Conservation (phyloP, 2,113 vertebrate genomes). For the Thalassarche chlororhynchos region DNA sequence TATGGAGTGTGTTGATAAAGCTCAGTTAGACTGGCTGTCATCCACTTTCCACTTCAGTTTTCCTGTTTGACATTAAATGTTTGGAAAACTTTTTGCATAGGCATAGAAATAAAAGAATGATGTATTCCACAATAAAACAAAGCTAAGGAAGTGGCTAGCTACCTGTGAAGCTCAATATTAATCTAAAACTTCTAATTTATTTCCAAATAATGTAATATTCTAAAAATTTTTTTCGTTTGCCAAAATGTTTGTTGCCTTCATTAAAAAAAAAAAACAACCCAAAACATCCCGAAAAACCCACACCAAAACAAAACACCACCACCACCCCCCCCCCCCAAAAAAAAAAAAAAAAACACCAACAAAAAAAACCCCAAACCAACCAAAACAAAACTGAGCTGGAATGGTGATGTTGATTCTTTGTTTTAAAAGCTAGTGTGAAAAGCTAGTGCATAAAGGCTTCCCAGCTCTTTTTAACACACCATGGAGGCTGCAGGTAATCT, state of each 20-base stretch:
- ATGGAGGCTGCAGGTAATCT: neutral
- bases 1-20: constrained; percentile 30
- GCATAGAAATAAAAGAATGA: constrained; percentile 35
- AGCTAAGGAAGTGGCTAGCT: constrained; percentile 21
- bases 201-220: neutral
- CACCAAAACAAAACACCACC: neutral
- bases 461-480: neutral
- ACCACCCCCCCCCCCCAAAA: too few species aligned
- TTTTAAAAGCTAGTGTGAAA: neutral
- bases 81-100: constrained; percentile 36
- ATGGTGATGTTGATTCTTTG: neutral
- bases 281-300: neutral
- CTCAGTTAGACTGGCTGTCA: constrained; percentile 37
- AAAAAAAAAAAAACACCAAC: too few species aligned
- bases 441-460: neutral
- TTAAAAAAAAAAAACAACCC: neutral
- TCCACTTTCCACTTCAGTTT: constrained; percentile 62
- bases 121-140: constrained; percentile 28
- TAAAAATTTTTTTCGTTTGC: neutral
- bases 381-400: neutral
- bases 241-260: neutral
- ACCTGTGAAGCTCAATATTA: neutral
- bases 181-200: neutral
- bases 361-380: neutral
- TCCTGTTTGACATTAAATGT: constrained; percentile 50